Percentiles rank a stretch among this genome's conserved stretches.
Evolutionary conservation across 2,888 invertebrate species (phyloP).

Genomic region (Diaphora mendica): DNA sequence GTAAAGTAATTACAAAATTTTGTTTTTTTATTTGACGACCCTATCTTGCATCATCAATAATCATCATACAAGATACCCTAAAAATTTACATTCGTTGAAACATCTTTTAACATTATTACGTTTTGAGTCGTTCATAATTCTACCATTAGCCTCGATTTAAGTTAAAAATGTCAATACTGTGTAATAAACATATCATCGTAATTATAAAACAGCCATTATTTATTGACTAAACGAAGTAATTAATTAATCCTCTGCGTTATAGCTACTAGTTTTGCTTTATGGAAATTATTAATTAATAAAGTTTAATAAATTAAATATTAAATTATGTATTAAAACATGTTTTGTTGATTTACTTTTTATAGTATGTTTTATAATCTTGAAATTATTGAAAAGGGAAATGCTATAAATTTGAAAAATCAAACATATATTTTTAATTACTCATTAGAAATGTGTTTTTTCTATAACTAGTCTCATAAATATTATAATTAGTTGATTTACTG

Average conservation of each 20-base stretch:
- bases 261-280: constrained; percentile 52
- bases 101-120: constrained; percentile 3
- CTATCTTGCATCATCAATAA: not conserved
- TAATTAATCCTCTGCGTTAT: constrained; percentile 41
- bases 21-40: not conserved
- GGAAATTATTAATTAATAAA: constrained; percentile 43
- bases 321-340: constrained; percentile 17
- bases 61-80: not conserved
- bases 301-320: constrained; percentile 33
- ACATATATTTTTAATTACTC: not conserved
- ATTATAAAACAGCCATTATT: constrained; percentile 47
- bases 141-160: constrained; percentile 44
- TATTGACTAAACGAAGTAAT: constrained; percentile 41
- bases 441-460: not conserved
- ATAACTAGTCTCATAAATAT: not conserved
- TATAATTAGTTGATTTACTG: not conserved
- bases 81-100: constrained; percentile 1
- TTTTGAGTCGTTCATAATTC: constrained; percentile 42
- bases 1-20: not conserved
- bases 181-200: constrained; percentile 45
- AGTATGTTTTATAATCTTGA: not conserved
- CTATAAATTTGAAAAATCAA: not conserved
- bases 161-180: constrained; percentile 43
- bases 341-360: constrained; percentile 10
- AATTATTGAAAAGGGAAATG: not conserved